Evolutionary conservation across 1,140 invertebrate genomes (phyloP), one percentile per base, ranked within the genome.

Genomic region (Cydia pomonella): DNA sequence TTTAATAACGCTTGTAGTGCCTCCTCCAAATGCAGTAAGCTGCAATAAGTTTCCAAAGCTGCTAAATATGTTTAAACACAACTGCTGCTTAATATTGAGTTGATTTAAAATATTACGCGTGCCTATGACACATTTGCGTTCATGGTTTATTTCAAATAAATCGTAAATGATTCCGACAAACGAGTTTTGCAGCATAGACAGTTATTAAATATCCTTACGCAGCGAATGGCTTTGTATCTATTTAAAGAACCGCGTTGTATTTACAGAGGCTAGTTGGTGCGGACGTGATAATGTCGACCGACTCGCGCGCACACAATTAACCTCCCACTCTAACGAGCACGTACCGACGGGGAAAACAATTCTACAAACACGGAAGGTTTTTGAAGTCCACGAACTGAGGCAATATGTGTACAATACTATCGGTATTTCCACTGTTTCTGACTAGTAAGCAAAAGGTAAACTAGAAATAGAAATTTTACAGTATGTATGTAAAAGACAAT

Each of bases 211-310:
- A 64, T n/a, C 21, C 53, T 33, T 64, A 64, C 63, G 63, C 63
- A 64, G 63, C 63, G 21, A 64, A n/a, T n/a, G 27, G 25, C 63
- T 59, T 59, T 59, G 44, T 47, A 59, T 7, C 53, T 59, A 59
- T 59, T 59, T 59, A 64, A 64, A 64, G 63, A 64, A 33, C 63
- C 63, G 21, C 53, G 13, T 18, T n/a, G 27, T 64, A 64, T 64
- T 64, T 64, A 64, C 63, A 64, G 63, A 64, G 63, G 63, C 53
- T 59, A 59, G 53, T 59, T 25, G 25, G 59, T 33, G 63, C 63
- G 63, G 63, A 64, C 63, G 63, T 64, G 63, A 64, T 64, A 64
- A 64, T 64, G 63, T 64, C 63, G 63, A 64, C 6, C 63, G 63
- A 29, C 63, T 27, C 63, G 63, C 63, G 63, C 63, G 63, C 63